These are phyloP conservation scores for Albula glossodonta DNA, from an alignment of 2,113 vertebrate genomes.

Conservation along the genomic window DNA sequence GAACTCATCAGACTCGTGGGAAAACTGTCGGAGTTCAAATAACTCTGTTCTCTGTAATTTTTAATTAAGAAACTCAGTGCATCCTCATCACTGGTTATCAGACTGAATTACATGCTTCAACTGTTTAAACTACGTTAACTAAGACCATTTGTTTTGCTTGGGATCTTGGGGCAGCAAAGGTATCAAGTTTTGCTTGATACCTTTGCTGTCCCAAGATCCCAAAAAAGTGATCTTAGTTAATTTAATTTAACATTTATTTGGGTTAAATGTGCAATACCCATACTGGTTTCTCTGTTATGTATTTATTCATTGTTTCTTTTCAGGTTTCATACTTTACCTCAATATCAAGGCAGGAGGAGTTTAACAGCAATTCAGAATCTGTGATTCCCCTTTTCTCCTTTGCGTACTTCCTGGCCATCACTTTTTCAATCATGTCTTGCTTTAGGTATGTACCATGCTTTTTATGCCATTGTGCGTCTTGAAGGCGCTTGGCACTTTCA, in stretches of 20 bases:
- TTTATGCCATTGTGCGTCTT: background rate
- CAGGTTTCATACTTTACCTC: conserved; percentile 80
- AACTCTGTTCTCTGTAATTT: no score
- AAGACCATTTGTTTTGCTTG: no score
- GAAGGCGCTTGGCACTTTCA: background rate
- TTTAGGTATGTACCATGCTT: conserved; percentile 65
- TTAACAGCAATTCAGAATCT: conserved; percentile 67
- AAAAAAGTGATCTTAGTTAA: no score
- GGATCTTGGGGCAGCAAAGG: no score
- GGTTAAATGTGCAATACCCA: background rate
- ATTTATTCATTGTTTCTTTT: background rate
- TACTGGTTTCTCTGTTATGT: background rate
- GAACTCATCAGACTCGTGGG: no score
- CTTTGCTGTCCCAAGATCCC: no score
- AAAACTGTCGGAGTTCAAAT: no score
- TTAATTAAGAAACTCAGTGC: no score
- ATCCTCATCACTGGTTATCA: no score
- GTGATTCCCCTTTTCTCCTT: conserved; percentile 74
- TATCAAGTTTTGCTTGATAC: no score
- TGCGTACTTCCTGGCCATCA: conserved; percentile 73
- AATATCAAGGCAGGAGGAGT: conserved; percentile 77
- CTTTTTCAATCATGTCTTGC: conserved; percentile 76
- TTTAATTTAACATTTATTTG: background rate
- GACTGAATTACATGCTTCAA: no score
- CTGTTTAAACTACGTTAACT: no score